phyloP scores from a whole-genome alignment of 2,113 vertebrate species.

The Psettodes erumei region DNA sequence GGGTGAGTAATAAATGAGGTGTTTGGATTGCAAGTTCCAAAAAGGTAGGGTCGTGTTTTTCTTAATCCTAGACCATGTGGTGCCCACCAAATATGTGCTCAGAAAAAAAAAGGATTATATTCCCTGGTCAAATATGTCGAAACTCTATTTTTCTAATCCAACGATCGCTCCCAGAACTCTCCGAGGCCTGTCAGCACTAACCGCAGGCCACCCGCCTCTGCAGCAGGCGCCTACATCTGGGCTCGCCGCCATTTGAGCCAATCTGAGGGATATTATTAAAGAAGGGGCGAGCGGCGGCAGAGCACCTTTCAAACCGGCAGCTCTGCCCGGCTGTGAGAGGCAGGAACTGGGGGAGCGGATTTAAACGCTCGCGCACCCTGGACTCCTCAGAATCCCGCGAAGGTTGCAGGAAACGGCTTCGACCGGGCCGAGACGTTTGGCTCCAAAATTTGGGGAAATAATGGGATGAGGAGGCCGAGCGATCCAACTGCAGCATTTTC shows the following conservation, averaged over 20 bases:
- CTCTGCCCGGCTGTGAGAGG: not conserved
- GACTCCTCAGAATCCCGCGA: not conserved
- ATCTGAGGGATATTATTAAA: slow-evolving; percentile 65
- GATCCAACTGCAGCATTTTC: slow-evolving; percentile 57
- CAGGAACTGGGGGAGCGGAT: not conserved
- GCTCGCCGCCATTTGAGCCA: slow-evolving; percentile 58
- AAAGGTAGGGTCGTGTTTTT: not conserved
- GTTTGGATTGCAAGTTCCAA: not conserved
- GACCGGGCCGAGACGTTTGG: too few relatives aligned
- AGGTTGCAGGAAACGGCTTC: not conserved
- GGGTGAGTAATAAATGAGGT: not conserved
- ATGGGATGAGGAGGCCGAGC: slow-evolving; percentile 32
- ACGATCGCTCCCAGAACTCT: slow-evolving; percentile 49
- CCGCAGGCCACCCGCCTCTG: slow-evolving; percentile 67
- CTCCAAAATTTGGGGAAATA: slow-evolving; percentile 37
- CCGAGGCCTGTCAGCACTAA: slow-evolving; percentile 60
- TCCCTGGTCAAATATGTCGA: slow-evolving; percentile 45
- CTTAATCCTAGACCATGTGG: not conserved
- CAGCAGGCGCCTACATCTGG: slow-evolving; percentile 65
- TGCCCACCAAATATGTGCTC: slow-evolving; percentile 16
- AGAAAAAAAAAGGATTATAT: slow-evolving; percentile 30
- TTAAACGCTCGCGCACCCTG: not conserved
- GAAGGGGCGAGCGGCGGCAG: slow-evolving; percentile 24
- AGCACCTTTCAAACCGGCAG: slow-evolving; percentile 24
- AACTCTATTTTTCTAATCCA: slow-evolving; percentile 62